Base-by-base conservation (phyloP, 2,113 vertebrate genomes). In the Syngnathus floridae region DNA sequence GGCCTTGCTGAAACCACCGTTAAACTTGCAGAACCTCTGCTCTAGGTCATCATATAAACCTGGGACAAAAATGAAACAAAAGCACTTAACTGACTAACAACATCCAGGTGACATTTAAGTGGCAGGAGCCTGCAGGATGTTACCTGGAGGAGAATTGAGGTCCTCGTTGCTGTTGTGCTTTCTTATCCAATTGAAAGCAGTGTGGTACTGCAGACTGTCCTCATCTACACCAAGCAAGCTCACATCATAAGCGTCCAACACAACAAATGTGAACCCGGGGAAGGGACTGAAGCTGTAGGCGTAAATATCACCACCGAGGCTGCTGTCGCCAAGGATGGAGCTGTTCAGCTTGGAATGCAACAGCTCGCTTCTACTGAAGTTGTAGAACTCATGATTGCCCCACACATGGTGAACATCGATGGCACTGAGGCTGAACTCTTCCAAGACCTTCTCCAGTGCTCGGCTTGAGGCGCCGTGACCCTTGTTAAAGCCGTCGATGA, bases 321-420 rank as follows among this genome's bases (percentile, higher is more conserved):
- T 70, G 0, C 54, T 3, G 0, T 74, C 83, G 31, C 78, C 52
- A 10, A 73, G 63, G 0, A 40, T 70, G 0, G 78, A 78, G 56
- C 89, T 94, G 88, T 93, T 92, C 51, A 99, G 92, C 49, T 67
- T 57, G 0, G 82, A 96, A 7, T 38, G 59, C 19, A 73, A 66
- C 74, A 98, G 87, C 45, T 70, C 76, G 19, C 89, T 77, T 76
- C 95, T 83, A 74, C 82, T 92, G 84, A 98, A 99, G 86, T 98
- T 99, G 26, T 98, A 99, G 3, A 98, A 89, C 77, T 99, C 96
- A 22, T 99, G 96, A 81, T 99, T 99, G 0, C 95, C 95, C 96
- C 95, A 99, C 0, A 92, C 86, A 31, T 99, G 95, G 65, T 97
- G 93, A 2, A 95, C 91, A 7, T 90, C 82, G 26, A 65, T 78